Evolutionary conservation across 1,140 invertebrate genomes (phyloP).

Genomic region (Drosophila busckii): DNA sequence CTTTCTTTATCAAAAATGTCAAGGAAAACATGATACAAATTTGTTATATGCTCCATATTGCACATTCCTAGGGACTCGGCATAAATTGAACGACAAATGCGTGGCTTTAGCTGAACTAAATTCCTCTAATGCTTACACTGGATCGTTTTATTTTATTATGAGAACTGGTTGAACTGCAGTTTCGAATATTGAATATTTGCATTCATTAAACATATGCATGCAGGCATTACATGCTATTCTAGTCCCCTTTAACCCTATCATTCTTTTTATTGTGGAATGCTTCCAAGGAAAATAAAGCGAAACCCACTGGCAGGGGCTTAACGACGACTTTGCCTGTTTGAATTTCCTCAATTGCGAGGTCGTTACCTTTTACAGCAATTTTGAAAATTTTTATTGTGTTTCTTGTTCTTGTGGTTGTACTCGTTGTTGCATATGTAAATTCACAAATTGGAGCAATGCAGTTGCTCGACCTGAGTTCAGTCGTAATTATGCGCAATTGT

Average conservation of each 20-base stretch:
- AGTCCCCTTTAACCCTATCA: too few relatives aligned
- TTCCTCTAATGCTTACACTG: too few relatives aligned
- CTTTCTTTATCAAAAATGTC: background rate
- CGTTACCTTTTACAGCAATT: conserved; percentile 62
- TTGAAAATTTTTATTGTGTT: conserved; percentile 61
- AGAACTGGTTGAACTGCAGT: too few relatives aligned
- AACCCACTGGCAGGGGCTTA: too few relatives aligned
- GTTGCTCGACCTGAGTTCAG: conserved; percentile 13
- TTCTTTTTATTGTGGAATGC: background rate
- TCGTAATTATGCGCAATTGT: conserved; percentile 74
- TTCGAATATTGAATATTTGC: too few relatives aligned
- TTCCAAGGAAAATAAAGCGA: too few relatives aligned
- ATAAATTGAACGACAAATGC: conserved; percentile 15
- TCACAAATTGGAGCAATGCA: conserved; percentile 66
- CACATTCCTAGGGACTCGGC: conserved; percentile 21
- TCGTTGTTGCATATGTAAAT: conserved; percentile 58
- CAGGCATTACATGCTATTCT: too few relatives aligned
- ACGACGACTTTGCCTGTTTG: conserved; percentile 21
- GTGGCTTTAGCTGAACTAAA: background rate
- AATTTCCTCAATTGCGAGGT: conserved; percentile 50
- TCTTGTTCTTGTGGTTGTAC: conserved; percentile 14
- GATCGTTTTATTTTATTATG: too few relatives aligned
- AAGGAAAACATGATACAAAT: background rate
- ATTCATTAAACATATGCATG: too few relatives aligned
- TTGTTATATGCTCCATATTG: background rate